Conservation (phyloP, 2,888 invertebrate genomes). For the Nymphalis polychloros region DNA sequence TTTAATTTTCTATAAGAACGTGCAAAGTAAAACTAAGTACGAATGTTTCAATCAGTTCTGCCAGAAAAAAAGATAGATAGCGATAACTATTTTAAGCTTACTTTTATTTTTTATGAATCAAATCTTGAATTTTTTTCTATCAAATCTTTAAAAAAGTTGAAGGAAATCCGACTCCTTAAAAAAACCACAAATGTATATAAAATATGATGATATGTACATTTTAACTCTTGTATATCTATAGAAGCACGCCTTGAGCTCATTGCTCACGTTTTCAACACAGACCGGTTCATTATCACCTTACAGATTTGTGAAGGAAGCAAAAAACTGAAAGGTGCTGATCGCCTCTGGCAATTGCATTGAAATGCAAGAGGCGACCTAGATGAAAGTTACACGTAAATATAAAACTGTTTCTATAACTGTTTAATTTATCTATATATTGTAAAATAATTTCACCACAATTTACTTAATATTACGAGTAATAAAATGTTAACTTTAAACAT, state of each 20-base stretch:
- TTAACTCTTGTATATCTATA: background rate
- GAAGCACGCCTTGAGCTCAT: constrained; percentile 16
- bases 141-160: background rate
- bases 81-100: background rate
- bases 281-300: constrained; percentile 30
- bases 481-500: too few relatives aligned
- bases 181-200: too few relatives aligned
- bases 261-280: constrained; percentile 26
- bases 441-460: too few relatives aligned
- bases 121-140: too few relatives aligned
- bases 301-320: constrained; percentile 55
- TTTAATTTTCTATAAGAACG: too few relatives aligned
- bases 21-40: constrained; percentile 15
- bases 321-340: constrained; percentile 47
- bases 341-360: constrained; percentile 49
- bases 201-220: background rate
- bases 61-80: constrained; percentile 9
- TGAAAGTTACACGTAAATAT: constrained; percentile 39
- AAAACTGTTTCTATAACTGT: background rate
- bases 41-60: constrained; percentile 3
- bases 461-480: too few relatives aligned
- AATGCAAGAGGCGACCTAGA: constrained; percentile 36
- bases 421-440: background rate
- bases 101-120: constrained; percentile 8
- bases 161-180: background rate